A percentile compares a stretch with the other conserved stretches of the same genome.
phyloP scores from a whole-genome alignment of 2,888 invertebrate genomes.

The Lottia scabra region DNA sequence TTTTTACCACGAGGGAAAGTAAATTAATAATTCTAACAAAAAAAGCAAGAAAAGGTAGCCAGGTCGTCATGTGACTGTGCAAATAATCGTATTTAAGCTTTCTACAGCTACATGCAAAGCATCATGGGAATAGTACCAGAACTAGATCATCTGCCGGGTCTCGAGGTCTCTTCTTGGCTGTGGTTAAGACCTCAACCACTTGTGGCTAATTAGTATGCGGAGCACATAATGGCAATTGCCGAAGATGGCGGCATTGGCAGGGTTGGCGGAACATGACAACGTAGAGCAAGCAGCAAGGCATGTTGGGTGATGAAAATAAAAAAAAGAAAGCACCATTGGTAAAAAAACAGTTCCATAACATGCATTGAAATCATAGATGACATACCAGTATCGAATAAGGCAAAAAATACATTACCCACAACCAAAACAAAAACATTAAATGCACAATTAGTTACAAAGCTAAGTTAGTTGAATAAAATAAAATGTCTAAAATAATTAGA shows the following conservation, averaged over 20 bases:
- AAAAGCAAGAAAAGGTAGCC: conserved; percentile 23
- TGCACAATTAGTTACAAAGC: conserved; percentile 6
- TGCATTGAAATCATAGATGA: conserved; percentile 45
- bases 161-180: conserved; percentile 93
- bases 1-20: conserved; percentile 19
- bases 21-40: conserved; percentile 24
- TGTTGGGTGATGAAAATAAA: conserved; percentile 69
- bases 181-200: conserved; percentile 75
- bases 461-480: conserved; percentile 4
- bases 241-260: conserved; percentile 68
- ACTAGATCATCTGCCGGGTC: conserved; percentile 88
- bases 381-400: conserved; percentile 17
- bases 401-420: conserved; percentile 3
- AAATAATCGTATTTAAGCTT: conserved; percentile 56
- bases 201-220: conserved; percentile 70
- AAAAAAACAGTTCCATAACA: conserved; percentile 57
- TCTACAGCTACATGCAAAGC: conserved; percentile 70
- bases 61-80: conserved; percentile 68
- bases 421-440: background rate
- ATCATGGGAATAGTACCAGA: conserved; percentile 83
- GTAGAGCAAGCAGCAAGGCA: conserved; percentile 70
- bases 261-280: conserved; percentile 70
- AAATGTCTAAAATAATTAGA: conserved; percentile 6
- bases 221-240: conserved; percentile 67
- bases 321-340: conserved; percentile 67